Percentiles rank a stretch among this genome's conserved stretches.
Conservation (phyloP, 1,140 invertebrate species). For the Euura lappo region DNA sequence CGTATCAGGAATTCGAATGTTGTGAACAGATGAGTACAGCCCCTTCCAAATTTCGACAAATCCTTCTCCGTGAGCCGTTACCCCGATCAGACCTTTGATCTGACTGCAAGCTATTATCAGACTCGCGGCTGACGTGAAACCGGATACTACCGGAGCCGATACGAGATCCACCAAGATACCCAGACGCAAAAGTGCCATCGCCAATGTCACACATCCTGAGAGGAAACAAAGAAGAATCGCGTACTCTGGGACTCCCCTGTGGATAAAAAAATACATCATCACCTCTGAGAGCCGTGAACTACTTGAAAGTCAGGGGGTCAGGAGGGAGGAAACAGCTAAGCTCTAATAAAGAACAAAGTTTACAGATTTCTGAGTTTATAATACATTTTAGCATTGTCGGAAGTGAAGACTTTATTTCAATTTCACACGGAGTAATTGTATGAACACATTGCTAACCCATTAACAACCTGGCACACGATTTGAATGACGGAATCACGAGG, state of each 20-base stretch:
- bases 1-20: conserved; percentile 66
- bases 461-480: too few relatives aligned
- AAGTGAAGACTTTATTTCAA: too few relatives aligned
- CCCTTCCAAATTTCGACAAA: conserved; percentile 68
- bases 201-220: conserved; percentile 70
- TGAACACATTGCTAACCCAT: too few relatives aligned
- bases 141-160: conserved; percentile 82
- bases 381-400: too few relatives aligned
- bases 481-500: too few relatives aligned
- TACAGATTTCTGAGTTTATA: too few relatives aligned
- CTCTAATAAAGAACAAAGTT: too few relatives aligned
- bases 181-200: conserved; percentile 75
- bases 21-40: conserved; percentile 60
- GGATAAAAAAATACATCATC: neutral
- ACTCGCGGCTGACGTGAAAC: conserved; percentile 87
- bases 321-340: too few relatives aligned
- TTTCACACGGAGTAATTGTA: too few relatives aligned
- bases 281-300: too few relatives aligned
- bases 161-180: conserved; percentile 87
- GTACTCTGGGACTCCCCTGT: conserved; percentile 62
- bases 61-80: conserved; percentile 67
- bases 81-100: conserved; percentile 75
- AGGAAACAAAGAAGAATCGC: conserved; percentile 78
- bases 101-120: conserved; percentile 84
- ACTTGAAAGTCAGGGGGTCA: too few relatives aligned